Base-by-base conservation (phyloP, 2,113 vertebrate genomes). In the Thalassarche chlororhynchos region DNA sequence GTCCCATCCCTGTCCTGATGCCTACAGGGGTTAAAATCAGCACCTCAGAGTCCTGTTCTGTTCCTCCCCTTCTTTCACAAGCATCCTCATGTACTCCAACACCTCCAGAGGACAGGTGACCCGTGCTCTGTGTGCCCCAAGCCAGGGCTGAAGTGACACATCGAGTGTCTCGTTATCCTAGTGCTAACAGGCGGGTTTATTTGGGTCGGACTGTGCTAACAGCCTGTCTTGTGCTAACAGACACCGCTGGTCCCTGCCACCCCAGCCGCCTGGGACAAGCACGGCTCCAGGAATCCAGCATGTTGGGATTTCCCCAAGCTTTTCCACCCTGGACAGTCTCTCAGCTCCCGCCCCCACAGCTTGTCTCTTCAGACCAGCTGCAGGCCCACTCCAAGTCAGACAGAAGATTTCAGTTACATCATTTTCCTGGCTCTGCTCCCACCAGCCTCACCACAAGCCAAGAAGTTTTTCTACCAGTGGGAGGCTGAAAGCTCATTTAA, bases 341-440 rank as follows among this genome's bases (percentile, higher is more conserved):
- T 84, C 87, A 72, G 84, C 62, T 90, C 54, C 90, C 66, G 1
- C 96, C 84, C 87, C 85, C 93, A 46, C 70, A 96, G 84, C 74
- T 12, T 15, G 57, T 81, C 36, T 57, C 57, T 77, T 51, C 90
- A 92, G 83, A 52, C 64, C 93, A 94, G 96, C 95, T 92, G 91
- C 89, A 72, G 85, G 57, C 91, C 91, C 52, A 32, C 81, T 93
- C 80, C 84, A 76, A 90, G 69, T 51, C 94, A 94, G 61, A 52
- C 83, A 65, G 61, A 89, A 93, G 76, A 95, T 76, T 82, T 38
- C 57, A 42, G 76, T 97, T 82, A 92, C 91, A 76, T 92, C 81
- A 93, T 40, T 92, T 91, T 84, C 84, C 95, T 96, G 96, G 96
- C 95, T 93, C 57, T 60, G 86, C 52, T 97, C 94, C 95, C 86